Base-by-base conservation (phyloP, 2,888 invertebrate genomes). In the Mylabris sibirica region DNA sequence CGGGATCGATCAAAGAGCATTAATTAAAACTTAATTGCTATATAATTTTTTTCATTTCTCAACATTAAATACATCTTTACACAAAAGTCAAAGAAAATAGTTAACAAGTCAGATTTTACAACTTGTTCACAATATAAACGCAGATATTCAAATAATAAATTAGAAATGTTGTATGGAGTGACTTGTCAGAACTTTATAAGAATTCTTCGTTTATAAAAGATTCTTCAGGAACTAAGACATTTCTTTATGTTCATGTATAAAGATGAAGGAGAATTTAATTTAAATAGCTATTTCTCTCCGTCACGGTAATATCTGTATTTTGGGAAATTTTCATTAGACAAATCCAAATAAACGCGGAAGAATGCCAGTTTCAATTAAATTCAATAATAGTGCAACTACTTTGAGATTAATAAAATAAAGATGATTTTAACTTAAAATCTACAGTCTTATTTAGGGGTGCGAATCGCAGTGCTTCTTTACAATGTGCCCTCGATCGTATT, bases 21-120 rank as follows among this genome's bases (percentile, higher is more conserved):
- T 8, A 30, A 30, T 30, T 5, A 30, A 30, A 30, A 4, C 5
- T 30, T 30, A 30, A 30, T 30, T 6, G 30, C 8, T 38, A 30
- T 61, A 14, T 34, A 4, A 34, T 17, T n/a, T n/a, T n/a, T n/a
- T n/a, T n/a, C n/a, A n/a, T n/a, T n/a, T n/a, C n/a, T n/a, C n/a
- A n/a, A n/a, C n/a, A n/a, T n/a, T n/a, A n/a, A n/a, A n/a, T n/a
- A n/a, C n/a, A n/a, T n/a, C n/a, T n/a, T n/a, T n/a, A n/a, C n/a
- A n/a, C n/a, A n/a, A n/a, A 61, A 11, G 61, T 64, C 5, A 26
- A 63, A 20, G 59, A 53, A n/a, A 38, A 59, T 66, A 24, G 12
- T 62, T 49, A 12, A 22, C 14, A 30, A 53, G 6, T 17, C 38
- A 34, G 57, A 20, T 38, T 38, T 38, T 14, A 14, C 38, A 38